These are phyloP conservation scores for Antheraea assamensis DNA, from an alignment of 2,888 invertebrate genomes.

Conservation along the genomic window DNA sequence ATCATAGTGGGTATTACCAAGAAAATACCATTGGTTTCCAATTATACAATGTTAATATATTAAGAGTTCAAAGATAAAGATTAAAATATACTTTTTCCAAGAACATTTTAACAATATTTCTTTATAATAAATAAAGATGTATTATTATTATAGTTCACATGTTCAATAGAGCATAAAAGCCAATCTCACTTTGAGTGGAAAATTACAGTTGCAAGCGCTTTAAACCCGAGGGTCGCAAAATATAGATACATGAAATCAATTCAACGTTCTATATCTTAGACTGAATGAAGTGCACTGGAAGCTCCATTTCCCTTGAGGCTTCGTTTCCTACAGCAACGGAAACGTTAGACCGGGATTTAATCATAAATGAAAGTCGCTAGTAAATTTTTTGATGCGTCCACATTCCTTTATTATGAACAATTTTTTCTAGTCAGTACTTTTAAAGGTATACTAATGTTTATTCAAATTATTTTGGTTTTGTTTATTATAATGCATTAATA, in stretches of 20 bases:
- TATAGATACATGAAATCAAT: conserved; percentile 44
- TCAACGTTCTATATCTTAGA: conserved; percentile 42
- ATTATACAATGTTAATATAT: too few species aligned
- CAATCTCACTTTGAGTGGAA: conserved; percentile 8
- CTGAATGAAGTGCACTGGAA: conserved; percentile 39
- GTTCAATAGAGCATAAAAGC: conserved; percentile 21
- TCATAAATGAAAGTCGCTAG: conserved; percentile 62
- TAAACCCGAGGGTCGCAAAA: conserved; percentile 26
- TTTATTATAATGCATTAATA: not conserved
- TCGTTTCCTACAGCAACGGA: conserved; percentile 60
- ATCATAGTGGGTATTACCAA: not conserved
- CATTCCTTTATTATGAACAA: not conserved
- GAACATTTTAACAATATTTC: not conserved
- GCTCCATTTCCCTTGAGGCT: conserved; percentile 60
- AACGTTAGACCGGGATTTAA: conserved; percentile 58
- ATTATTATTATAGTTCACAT: too few species aligned
- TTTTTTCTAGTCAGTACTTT: not conserved
- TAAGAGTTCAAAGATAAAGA: not conserved
- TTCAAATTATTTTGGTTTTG: not conserved
- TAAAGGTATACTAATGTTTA: not conserved
- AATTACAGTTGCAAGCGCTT: conserved; percentile 19
- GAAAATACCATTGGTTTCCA: not conserved
- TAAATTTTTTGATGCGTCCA: conserved; percentile 7
- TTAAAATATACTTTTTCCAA: not conserved
- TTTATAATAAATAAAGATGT: not conserved